These are phyloP conservation scores for Sorex araneus DNA, from an alignment of 2,113 vertebrate genomes.

Conservation along the genomic window DNA sequence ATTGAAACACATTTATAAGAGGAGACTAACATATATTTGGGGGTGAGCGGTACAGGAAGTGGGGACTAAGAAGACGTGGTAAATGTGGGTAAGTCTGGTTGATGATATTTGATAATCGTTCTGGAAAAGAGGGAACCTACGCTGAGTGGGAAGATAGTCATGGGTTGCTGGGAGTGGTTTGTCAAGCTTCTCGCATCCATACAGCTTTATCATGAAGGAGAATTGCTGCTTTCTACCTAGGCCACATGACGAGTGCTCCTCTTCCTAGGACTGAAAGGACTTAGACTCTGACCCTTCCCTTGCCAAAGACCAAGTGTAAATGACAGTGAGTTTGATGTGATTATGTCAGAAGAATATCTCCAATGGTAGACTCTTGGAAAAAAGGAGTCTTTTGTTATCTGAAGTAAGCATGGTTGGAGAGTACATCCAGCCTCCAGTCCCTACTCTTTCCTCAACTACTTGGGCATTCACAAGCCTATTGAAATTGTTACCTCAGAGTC, in stretches of 20 bases:
- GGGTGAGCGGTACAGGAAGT: not conserved
- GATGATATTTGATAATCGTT: not conserved
- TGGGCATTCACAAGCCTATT: not conserved
- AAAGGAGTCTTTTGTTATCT: not conserved
- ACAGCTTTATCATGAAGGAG: not conserved
- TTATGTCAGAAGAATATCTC: not conserved
- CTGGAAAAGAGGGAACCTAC: not conserved
- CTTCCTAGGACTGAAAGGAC: not conserved
- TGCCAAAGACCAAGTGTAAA: not conserved
- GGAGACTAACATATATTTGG: not conserved
- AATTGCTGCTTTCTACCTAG: not conserved
- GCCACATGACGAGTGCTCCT: not conserved
- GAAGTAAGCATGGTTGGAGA: not conserved
- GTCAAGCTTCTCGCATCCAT: too few species aligned
- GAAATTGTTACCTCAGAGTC: not conserved
- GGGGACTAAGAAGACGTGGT: not conserved
- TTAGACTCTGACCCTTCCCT: not conserved
- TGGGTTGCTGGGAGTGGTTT: not conserved
- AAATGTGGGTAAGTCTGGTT: not conserved
- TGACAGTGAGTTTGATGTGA: not conserved
- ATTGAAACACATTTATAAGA: not conserved
- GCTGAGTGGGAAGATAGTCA: not conserved
- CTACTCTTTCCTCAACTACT: too few species aligned
- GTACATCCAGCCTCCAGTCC: accelerated
- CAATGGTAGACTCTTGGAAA: not conserved